phyloP scores from a whole-genome alignment of 1,140 invertebrate species.

The Pseudachorutes palmiensis region DNA sequence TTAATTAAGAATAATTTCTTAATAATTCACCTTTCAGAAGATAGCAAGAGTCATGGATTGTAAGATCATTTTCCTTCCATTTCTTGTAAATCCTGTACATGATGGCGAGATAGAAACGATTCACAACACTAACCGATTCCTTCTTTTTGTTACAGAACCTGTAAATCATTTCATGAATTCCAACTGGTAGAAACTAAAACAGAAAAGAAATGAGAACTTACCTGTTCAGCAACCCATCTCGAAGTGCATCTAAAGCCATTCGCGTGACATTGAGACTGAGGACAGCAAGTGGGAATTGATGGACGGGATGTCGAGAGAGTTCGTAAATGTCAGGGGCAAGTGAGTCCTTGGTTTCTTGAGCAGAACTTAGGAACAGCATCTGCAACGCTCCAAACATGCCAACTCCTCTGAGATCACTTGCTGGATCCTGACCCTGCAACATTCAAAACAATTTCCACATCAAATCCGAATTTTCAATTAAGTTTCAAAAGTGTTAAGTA shows the following conservation, averaged over 20 bases:
- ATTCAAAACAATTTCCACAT: no score
- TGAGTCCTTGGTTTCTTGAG: slow-evolving; percentile 41
- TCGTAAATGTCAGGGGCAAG: slow-evolving; percentile 46
- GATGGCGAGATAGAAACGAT: slow-evolving; percentile 47
- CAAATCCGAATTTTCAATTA: no score
- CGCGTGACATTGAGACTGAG: slow-evolving; percentile 46
- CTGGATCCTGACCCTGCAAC: slow-evolving; percentile 47
- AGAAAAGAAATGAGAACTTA: neutral
- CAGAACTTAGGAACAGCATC: slow-evolving; percentile 45
- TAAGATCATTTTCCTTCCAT: slow-evolving; percentile 48
- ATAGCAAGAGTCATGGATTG: slow-evolving; percentile 48
- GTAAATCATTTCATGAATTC: slow-evolving; percentile 17
- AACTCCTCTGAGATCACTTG: slow-evolving; percentile 50
- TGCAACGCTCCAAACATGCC: slow-evolving; percentile 47
- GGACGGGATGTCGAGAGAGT: slow-evolving; percentile 46
- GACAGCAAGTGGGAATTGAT: slow-evolving; percentile 51
- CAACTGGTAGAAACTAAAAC: neutral
- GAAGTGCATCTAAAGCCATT: neutral
- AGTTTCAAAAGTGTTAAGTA: slow-evolving; percentile 17
- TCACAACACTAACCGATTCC: slow-evolving; percentile 45
- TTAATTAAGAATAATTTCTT: slow-evolving; percentile 4
- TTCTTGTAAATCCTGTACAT: slow-evolving; percentile 46
- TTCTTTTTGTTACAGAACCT: slow-evolving; percentile 47
- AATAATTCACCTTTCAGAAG: slow-evolving; percentile 46
- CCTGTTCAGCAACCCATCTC: slow-evolving; percentile 20